Evolutionary conservation across 2,113 vertebrate genomes (phyloP).

Genomic region (Epinephelus cyanopodus): DNA sequence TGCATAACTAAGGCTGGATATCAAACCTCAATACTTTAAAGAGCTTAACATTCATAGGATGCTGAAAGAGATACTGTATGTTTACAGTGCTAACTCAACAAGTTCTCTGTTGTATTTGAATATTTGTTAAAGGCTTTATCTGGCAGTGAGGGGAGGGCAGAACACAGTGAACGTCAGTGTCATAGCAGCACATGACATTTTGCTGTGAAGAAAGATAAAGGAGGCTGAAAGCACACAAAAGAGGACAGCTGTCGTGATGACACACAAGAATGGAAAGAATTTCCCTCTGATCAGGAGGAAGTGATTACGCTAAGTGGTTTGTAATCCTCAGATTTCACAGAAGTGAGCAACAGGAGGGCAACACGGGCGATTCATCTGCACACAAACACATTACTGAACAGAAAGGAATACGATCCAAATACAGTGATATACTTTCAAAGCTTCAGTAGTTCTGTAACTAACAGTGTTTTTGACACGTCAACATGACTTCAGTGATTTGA

Average conservation of each 20-base stretch:
- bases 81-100: not conserved
- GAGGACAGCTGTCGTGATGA: not conserved
- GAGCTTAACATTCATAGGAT: not conserved
- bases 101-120: not conserved
- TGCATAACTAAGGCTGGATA: not conserved
- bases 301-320: not conserved
- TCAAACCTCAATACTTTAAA: not conserved
- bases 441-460: too few species aligned
- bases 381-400: not conserved
- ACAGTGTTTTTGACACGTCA: not conserved
- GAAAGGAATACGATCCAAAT: not conserved
- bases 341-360: not conserved
- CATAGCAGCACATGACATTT: not conserved
- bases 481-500: not conserved
- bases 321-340: not conserved
- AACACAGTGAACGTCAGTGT: not conserved
- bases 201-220: not conserved
- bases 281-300: not conserved
- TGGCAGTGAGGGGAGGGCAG: not conserved
- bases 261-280: slow-evolving; percentile 2
- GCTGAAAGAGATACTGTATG: not conserved
- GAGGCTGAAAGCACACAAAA: not conserved
- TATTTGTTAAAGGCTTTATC: slow-evolving; percentile 2
- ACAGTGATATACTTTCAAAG: not conserved
- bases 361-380: not conserved